Evolutionary conservation across 2,797 vertebrate species (phyloP).

Genomic region (Melanotaenia parkinsoni): DNA sequence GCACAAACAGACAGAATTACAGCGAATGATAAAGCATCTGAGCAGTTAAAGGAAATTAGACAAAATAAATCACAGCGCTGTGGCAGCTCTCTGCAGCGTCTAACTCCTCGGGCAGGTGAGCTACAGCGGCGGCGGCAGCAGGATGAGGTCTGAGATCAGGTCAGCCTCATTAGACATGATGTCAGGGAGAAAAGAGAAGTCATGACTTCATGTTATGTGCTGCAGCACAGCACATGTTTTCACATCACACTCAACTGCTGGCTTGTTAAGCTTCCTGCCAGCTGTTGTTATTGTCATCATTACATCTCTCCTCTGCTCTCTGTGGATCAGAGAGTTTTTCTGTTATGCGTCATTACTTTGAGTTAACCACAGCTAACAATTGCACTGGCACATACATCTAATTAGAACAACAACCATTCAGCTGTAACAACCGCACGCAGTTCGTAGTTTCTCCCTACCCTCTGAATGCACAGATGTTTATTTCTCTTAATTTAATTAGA

Average conservation of each 20-base stretch:
- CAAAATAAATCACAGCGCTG: slow-evolving; percentile 35
- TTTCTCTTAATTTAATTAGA: background rate
- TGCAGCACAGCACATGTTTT: slow-evolving; percentile 9
- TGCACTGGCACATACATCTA: background rate
- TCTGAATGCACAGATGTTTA: background rate
- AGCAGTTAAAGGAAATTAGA: slow-evolving; percentile 47
- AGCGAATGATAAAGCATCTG: slow-evolving; percentile 9
- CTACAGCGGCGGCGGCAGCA: slow-evolving; percentile 6
- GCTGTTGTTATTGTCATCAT: slow-evolving; percentile 23
- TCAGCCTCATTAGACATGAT: slow-evolving; percentile 38
- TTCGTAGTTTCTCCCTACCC: background rate
- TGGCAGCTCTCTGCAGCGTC: background rate
- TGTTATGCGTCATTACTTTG: slow-evolving; percentile 1
- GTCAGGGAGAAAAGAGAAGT: slow-evolving; percentile 18
- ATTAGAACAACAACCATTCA: background rate
- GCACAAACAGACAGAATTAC: slow-evolving; percentile 13
- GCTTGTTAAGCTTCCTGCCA: slow-evolving; percentile 22
- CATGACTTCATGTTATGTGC: slow-evolving; percentile 18
- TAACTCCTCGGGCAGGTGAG: slow-evolving; percentile 32
- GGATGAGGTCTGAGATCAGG: slow-evolving; percentile 31
- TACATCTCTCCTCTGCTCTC: slow-evolving; percentile 1
- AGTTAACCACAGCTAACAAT: background rate
- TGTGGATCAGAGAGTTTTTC: slow-evolving; percentile 1
- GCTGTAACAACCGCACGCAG: background rate
- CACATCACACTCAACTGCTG: background rate